Conservation (phyloP, 2,113 vertebrate genomes). For the Genyomyrus donnyi region DNA sequence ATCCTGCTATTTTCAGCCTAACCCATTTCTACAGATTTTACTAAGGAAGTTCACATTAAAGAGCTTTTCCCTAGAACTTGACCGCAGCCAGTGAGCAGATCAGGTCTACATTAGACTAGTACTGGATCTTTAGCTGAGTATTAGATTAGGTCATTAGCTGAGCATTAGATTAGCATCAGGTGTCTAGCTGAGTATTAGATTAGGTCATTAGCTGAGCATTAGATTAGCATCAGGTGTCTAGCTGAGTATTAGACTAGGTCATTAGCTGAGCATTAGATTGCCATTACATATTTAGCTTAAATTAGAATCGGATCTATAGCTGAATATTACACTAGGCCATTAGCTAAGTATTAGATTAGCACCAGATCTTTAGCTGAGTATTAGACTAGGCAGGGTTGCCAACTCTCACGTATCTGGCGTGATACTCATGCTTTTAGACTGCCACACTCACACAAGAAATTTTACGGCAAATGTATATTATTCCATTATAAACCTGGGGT, state of each 20-base stretch:
- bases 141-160: background rate
- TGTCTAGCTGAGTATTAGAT: background rate
- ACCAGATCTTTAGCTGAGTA: background rate
- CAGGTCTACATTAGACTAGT: background rate
- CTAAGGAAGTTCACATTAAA: background rate
- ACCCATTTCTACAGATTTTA: constrained; percentile 1
- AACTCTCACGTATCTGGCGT: too few species aligned
- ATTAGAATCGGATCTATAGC: background rate
- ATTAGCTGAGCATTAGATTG: background rate
- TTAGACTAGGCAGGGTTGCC: background rate
- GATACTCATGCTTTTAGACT: too few species aligned
- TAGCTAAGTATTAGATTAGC: background rate
- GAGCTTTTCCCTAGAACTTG: background rate
- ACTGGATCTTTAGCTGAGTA: background rate
- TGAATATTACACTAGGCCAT: background rate
- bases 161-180: background rate
- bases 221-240: background rate
- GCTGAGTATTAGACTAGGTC: background rate
- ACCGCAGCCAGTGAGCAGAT: too few species aligned
- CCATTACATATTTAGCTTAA: too few species aligned
- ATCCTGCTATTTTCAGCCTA: background rate
- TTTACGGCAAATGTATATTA: too few species aligned
- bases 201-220: background rate
- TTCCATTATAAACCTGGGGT: too few species aligned
- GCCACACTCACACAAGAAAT: too few species aligned